A percentile compares a stretch with the other conserved stretches of the same genome.
phyloP scores from a whole-genome alignment of 1,140 invertebrate species.

The Dreissena polymorpha region DNA sequence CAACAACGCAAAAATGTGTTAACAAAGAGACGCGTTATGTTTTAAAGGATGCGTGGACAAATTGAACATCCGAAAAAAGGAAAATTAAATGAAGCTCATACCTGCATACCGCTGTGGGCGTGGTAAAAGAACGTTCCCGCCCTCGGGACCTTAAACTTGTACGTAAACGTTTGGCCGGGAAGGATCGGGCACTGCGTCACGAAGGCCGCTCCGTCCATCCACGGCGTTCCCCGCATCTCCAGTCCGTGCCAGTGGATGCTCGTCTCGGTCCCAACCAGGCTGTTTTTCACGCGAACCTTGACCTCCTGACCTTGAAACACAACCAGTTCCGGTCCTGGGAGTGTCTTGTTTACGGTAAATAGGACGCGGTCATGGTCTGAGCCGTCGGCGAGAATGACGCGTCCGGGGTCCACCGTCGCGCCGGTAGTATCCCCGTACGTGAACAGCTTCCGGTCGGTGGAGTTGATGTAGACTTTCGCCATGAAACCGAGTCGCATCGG shows the following conservation, averaged over 20 bases:
- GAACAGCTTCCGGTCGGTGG: conserved; percentile 51
- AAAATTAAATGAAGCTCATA: neutral
- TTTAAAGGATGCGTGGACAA: no score
- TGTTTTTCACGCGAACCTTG: conserved; percentile 91
- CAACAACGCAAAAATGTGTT: no score
- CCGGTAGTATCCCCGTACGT: conserved; percentile 35
- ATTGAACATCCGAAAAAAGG: no score
- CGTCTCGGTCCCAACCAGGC: conserved; percentile 88
- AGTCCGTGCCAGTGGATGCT: conserved; percentile 94
- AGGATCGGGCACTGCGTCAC: conserved; percentile 95
- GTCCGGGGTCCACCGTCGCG: conserved; percentile 22
- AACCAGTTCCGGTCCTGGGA: conserved; percentile 79
- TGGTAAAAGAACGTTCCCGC: conserved; percentile 64
- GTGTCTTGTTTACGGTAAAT: conserved; percentile 54
- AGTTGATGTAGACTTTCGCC: conserved; percentile 22
- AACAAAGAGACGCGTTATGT: no score
- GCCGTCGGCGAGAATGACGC: conserved; percentile 63
- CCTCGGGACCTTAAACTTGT: conserved; percentile 75
- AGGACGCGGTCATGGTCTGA: conserved; percentile 46
- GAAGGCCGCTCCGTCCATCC: conserved; percentile 94
- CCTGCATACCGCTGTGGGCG: conserved; percentile 56
- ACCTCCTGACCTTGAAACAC: conserved; percentile 91
- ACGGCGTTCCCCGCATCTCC: conserved; percentile 89
- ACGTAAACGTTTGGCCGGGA: conserved; percentile 91
- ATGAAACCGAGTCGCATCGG: conserved; percentile 14